phyloP scores from a whole-genome alignment of 2,797 vertebrate species.

The Onychomys torridus region DNA sequence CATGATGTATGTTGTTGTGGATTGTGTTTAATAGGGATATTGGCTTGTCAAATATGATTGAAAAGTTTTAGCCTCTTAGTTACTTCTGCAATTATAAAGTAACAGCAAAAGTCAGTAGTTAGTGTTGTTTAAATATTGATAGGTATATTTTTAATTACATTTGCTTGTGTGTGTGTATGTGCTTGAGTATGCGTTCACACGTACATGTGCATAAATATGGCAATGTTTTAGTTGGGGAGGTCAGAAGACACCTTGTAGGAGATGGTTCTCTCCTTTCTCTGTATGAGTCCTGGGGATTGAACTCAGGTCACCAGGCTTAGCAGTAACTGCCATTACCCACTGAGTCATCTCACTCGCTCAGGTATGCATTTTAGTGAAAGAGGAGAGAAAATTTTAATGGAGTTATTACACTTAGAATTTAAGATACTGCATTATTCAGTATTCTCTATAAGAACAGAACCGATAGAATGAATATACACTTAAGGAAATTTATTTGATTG shows the following conservation, averaged over 20 bases:
- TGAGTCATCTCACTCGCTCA: not conserved
- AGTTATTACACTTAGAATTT: not conserved
- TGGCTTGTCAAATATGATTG: not conserved
- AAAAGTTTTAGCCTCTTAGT: constrained; percentile 11
- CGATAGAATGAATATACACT: not conserved
- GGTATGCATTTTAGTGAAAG: not conserved
- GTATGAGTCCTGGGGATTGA: not conserved
- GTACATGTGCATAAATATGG: not conserved
- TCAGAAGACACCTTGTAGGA: not conserved
- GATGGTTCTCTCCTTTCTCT: not conserved
- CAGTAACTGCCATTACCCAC: not conserved
- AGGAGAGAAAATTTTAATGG: not conserved
- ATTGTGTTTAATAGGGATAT: not conserved
- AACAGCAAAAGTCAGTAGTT: not conserved
- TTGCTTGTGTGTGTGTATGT: not conserved
- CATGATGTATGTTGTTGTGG: not conserved
- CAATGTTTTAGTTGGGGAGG: not conserved
- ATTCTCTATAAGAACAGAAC: not conserved
- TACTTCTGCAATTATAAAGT: not conserved
- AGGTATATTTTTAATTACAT: not conserved
- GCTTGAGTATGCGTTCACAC: too few species aligned
- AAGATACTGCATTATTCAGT: not conserved
- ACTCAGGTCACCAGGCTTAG: too few species aligned
- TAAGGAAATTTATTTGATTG: not conserved
- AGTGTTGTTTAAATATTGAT: not conserved